phyloP scores from a whole-genome alignment of 2,113 vertebrate species.

The Bujurquina vittata region DNA sequence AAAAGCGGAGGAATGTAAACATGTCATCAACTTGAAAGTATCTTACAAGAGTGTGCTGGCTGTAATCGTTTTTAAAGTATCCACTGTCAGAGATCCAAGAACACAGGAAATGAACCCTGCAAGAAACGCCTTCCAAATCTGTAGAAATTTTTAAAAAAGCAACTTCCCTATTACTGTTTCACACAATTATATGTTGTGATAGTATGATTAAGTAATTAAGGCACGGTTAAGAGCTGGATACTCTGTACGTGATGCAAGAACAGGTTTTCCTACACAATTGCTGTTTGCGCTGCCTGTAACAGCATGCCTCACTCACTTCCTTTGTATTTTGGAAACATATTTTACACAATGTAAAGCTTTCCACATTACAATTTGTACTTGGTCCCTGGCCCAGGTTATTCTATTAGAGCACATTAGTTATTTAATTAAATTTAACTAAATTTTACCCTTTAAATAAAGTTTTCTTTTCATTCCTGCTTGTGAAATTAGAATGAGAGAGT shows the following conservation, averaged over 20 bases:
- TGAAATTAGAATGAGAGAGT: slow-evolving; percentile 10
- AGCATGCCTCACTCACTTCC: slow-evolving; percentile 81
- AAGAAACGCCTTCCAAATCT: background rate
- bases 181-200: slow-evolving; percentile 2
- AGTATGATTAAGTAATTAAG: slow-evolving; percentile 8
- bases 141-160: background rate
- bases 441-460: slow-evolving; percentile 45
- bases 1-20: slow-evolving; percentile 75
- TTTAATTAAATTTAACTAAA: slow-evolving; percentile 1
- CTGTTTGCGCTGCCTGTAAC: slow-evolving; percentile 77
- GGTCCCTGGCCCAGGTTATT: background rate
- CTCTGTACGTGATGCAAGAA: slow-evolving; percentile 39
- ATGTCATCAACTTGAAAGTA: slow-evolving; percentile 74
- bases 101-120: slow-evolving; percentile 32
- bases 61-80: slow-evolving; percentile 68
- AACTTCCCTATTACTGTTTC: background rate
- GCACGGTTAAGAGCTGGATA: slow-evolving; percentile 2
- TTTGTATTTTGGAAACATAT: slow-evolving; percentile 77
- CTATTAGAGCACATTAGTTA: background rate
- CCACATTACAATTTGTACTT: background rate
- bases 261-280: slow-evolving; percentile 62
- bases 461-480: slow-evolving; percentile 49
- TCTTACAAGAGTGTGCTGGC: slow-evolving; percentile 55
- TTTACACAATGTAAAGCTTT: slow-evolving; percentile 12
- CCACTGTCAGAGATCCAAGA: slow-evolving; percentile 55